Conservation (phyloP, 2,797 vertebrate genomes). For the Pantherophis alleghaniensis region DNA sequence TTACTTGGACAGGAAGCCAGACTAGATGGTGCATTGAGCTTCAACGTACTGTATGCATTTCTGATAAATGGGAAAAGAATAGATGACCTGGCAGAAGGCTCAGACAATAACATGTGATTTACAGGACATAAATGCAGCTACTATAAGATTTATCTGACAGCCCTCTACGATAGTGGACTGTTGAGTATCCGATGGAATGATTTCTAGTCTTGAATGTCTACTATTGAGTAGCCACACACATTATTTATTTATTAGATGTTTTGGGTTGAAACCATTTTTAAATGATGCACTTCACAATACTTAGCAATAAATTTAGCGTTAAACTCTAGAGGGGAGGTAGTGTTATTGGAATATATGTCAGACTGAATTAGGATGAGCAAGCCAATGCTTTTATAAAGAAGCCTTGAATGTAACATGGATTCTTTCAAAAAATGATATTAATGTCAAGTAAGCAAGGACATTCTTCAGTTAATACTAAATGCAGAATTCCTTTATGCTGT, state of each 20-base stretch:
- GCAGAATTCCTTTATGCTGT: conserved; percentile 69
- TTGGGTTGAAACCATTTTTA: conserved; percentile 89
- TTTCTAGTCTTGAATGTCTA: conserved; percentile 88
- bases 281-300: conserved; percentile 84
- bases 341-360: conserved; percentile 85
- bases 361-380: conserved; percentile 80
- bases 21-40: conserved; percentile 68
- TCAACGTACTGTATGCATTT: conserved; percentile 81
- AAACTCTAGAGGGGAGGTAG: conserved; percentile 81
- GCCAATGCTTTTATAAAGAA: conserved; percentile 79
- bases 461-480: conserved; percentile 67
- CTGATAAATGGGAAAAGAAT: conserved; percentile 96
- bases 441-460: conserved; percentile 79
- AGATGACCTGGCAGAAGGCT: conserved; percentile 95
- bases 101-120: conserved; percentile 97
- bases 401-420: conserved; percentile 73
- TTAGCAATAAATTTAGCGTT: conserved; percentile 78
- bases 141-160: conserved; percentile 94
- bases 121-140: conserved; percentile 95
- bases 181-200: conserved; percentile 91
- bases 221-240: conserved; percentile 82
- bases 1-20: conserved; percentile 67
- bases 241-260: conserved; percentile 97
- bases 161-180: conserved; percentile 83
- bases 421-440: conserved; percentile 80